Conservation (phyloP, 2,113 vertebrate species). For the Marmota monax region DNA sequence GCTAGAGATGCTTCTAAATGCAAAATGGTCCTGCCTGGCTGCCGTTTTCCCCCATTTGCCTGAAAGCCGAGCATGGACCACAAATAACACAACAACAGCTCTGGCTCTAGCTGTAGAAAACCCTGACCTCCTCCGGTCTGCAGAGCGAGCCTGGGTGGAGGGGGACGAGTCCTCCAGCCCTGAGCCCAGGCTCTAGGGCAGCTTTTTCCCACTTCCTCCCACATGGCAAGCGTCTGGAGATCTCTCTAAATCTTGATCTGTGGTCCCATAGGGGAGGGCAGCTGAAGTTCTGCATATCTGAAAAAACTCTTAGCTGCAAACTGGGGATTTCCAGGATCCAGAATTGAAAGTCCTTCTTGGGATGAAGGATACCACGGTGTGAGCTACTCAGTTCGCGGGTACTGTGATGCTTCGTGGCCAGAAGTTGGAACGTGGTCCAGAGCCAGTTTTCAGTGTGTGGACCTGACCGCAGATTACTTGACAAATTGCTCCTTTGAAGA, state of each 20-base stretch:
- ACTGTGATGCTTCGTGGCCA: background rate
- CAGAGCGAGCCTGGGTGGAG: background rate
- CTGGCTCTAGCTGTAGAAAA: background rate
- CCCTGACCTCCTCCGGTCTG: background rate
- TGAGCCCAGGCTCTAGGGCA: background rate
- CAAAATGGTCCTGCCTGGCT: constrained; percentile 1
- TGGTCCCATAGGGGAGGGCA: background rate
- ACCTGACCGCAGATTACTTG: background rate
- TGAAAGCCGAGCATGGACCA: constrained; percentile 19
- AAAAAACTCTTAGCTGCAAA: background rate
- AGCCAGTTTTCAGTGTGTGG: background rate
- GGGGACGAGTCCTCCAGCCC: background rate
- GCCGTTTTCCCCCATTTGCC: constrained; percentile 23
- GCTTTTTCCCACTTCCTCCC: background rate
- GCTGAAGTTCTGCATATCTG: constrained; percentile 19
- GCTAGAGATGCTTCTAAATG: constrained; percentile 13
- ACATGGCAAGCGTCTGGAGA: background rate
- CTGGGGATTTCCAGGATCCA: background rate
- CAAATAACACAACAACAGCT: background rate
- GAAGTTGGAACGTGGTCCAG: background rate
- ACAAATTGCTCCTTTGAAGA: background rate
- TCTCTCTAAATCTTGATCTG: background rate
- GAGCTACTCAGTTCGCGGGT: background rate
- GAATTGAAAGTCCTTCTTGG: background rate
- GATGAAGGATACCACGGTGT: background rate